These are phyloP conservation scores for Spilosoma lubricipeda DNA, from an alignment of 2,888 invertebrate species.

Conservation along the genomic window DNA sequence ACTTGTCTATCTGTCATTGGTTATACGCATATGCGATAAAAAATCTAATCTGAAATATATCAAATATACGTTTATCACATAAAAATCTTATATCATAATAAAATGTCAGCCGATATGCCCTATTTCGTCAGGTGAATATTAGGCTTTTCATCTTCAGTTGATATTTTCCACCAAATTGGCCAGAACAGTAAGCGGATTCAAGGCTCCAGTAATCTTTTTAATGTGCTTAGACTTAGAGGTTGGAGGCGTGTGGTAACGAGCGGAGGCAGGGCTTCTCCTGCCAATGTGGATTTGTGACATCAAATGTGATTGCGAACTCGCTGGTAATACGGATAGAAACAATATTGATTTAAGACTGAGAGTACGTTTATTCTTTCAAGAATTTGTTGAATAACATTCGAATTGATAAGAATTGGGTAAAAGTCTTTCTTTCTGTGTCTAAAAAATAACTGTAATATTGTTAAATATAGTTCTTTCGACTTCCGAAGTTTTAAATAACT, in stretches of 20 bases:
- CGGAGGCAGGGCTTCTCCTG: constrained; percentile 39
- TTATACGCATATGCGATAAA: neutral
- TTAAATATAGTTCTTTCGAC: too few species aligned
- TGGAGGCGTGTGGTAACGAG: constrained; percentile 27
- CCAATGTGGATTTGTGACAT: constrained; percentile 44
- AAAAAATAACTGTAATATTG: too few species aligned
- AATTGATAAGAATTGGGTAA: neutral
- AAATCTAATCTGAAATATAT: neutral
- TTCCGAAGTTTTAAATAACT: too few species aligned
- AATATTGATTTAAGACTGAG: constrained; percentile 32
- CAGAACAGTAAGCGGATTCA: constrained; percentile 39
- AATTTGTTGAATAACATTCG: neutral
- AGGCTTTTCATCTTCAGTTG: constrained; percentile 1
- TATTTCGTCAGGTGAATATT: neutral
- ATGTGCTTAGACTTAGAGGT: constrained; percentile 30
- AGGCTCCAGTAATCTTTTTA: constrained; percentile 42
- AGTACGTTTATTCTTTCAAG: neutral
- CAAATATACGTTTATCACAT: neutral
- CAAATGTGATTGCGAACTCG: constrained; percentile 49
- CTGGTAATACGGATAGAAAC: constrained; percentile 30
- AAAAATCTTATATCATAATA: neutral
- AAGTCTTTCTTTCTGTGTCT: too few species aligned
- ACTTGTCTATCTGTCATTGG: too few species aligned
- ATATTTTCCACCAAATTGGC: constrained; percentile 31
- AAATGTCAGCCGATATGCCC: constrained; percentile 2